Percentiles rank a stretch among this genome's conserved stretches.
Conservation (phyloP, 2,888 invertebrate species). For the Stegophylla sp. region DNA sequence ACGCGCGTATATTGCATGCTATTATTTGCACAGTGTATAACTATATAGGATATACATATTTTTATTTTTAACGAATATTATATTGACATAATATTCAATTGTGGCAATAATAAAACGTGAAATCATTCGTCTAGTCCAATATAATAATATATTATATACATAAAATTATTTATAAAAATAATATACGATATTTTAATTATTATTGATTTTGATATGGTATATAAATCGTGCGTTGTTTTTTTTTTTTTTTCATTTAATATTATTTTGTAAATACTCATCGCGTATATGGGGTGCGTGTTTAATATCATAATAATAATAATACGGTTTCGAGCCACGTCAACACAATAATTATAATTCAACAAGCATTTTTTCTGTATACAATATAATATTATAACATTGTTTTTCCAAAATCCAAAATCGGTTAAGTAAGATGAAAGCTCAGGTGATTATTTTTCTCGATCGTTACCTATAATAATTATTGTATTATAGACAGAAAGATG, state of each 20-base stretch:
- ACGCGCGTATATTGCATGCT: neutral
- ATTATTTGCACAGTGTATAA: neutral
- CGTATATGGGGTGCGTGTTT: neutral
- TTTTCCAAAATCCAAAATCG: too few species aligned
- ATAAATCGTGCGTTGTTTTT: neutral
- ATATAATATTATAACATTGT: too few species aligned
- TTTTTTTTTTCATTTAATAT: neutral
- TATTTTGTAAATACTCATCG: neutral
- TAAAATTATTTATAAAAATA: neutral
- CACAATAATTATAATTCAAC: too few species aligned
- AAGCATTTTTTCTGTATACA: too few species aligned
- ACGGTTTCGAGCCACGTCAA: neutral
- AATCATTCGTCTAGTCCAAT: conserved; percentile 44
- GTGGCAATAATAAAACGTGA: conserved; percentile 19
- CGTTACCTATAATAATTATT: too few species aligned
- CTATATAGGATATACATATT: too few species aligned
- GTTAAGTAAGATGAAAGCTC: too few species aligned
- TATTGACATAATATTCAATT: conserved; percentile 1
- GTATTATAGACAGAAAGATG: too few species aligned
- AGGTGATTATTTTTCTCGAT: too few species aligned
- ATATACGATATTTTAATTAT: too few species aligned
- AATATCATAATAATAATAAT: neutral
- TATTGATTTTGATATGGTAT: too few species aligned
- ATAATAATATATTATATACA: neutral
- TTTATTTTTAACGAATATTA: too few species aligned